Base-by-base conservation (phyloP, 2,888 invertebrate species). In the Melangyna quadrimaculata region DNA sequence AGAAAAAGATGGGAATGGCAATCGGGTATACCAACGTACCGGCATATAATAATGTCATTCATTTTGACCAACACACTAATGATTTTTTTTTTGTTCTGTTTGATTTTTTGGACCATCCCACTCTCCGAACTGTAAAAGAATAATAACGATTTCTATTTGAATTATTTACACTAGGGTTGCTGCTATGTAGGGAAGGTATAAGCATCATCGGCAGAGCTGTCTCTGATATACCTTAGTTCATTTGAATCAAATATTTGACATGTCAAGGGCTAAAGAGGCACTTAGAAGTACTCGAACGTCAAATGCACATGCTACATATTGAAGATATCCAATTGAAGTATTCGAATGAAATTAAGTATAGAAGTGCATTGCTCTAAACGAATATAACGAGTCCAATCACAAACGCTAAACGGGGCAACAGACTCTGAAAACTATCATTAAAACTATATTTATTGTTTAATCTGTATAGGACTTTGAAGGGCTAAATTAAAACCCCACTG, bases 91-190 rank as follows among this genome's bases (percentile, higher is more conserved):
- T 72, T 40, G 17, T 12, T 53, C 17, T 78, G 45, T 51, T 67
- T 2, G 29, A 29, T 48, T 63, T 72, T 67, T 19, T 7, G 43
- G 37, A 53, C 35, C n/a, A 40, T 63, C n/a, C 29, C 14, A 61
- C 40, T 40, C 61, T 22, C 14, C 40, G 45, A 57, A 71, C 71
- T 48, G 17, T 40, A 69, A 70, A 57, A 55, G 59, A 69, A 72
- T 53, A 69, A 48, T 78, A 69, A 69, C 77, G 53, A 72, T 72
- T 82, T 51, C 10, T 45, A 72, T 48, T 82, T 69, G 37, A 80
- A 74, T 63, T 53, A 43, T 40, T 22, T 51, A 65, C 29, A 22
- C 14, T 22, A 7, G 3, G 12, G 14, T 35, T 40, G n/a, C 6
- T 3, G 3, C 4, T 35, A 0, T 12, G 1, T 37, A 9, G 27